A percentile compares a stretch with the other conserved stretches of the same genome.
Evolutionary conservation across 64 coral and sea anemone genomes (phyloP).

Genomic region (Stylophora pistillata): DNA sequence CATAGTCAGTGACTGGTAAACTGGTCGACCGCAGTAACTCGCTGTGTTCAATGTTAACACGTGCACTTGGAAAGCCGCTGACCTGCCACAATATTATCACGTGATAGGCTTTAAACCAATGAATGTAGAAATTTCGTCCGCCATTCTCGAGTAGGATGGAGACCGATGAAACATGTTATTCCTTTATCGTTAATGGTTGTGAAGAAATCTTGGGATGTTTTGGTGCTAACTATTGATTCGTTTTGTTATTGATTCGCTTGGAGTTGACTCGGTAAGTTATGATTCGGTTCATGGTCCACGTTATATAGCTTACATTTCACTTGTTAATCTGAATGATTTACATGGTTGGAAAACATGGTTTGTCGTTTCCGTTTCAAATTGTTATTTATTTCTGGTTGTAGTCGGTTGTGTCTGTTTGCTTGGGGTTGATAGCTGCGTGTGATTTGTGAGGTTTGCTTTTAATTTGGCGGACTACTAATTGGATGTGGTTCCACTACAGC

Average conservation of each 20-base stretch:
- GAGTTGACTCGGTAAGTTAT: not conserved
- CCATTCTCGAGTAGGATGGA: slow-evolving; percentile 1
- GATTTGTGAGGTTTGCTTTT: too few relatives aligned
- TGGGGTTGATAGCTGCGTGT: too few relatives aligned
- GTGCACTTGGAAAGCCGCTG: slow-evolving; percentile 10
- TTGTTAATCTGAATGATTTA: not conserved
- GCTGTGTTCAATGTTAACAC: not conserved
- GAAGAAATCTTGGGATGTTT: not conserved
- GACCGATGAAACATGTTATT: not conserved
- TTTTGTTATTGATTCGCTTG: not conserved
- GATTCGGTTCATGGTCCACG: not conserved
- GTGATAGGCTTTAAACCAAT: slow-evolving; percentile 6
- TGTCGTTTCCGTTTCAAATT: too few relatives aligned
- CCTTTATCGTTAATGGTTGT: not conserved
- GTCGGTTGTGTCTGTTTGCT: too few relatives aligned
- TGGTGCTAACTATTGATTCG: not conserved
- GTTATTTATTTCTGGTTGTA: too few relatives aligned
- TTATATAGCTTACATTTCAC: not conserved
- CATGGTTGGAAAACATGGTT: not conserved
- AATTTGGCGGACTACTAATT: too few relatives aligned
- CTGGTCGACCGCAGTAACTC: not conserved
- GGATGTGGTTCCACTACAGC: too few relatives aligned
- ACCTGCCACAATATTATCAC: slow-evolving; percentile 12
- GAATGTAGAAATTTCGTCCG: slow-evolving; percentile 16
- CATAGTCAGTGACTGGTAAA: too few relatives aligned